Conservation (phyloP, 2,888 invertebrate genomes). For the Epistrophe grossulariae region DNA sequence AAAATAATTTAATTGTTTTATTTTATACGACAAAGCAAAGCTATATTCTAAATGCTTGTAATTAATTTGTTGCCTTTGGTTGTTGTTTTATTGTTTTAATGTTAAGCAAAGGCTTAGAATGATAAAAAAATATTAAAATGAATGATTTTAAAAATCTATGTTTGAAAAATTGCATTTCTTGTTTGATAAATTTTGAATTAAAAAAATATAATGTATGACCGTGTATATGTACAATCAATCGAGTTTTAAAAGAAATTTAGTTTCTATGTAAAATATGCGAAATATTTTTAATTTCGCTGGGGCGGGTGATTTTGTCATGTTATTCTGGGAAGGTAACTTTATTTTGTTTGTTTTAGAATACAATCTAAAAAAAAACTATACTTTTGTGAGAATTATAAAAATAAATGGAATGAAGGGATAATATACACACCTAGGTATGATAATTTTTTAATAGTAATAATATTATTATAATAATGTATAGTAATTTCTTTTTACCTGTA, state of each 20-base stretch:
- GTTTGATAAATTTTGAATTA: constrained; percentile 6
- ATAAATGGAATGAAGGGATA: constrained; percentile 45
- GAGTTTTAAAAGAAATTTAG: not conserved
- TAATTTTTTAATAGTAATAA: constrained; percentile 52
- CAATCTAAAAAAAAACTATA: constrained; percentile 12
- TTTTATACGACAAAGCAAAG: constrained; percentile 52
- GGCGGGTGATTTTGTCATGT: constrained; percentile 52
- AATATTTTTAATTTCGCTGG: constrained; percentile 37
- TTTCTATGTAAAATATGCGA: constrained; percentile 18
- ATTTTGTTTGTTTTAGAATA: constrained; percentile 39
- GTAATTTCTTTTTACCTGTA: constrained; percentile 75
- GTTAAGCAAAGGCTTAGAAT: constrained; percentile 15
- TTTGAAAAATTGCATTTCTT: constrained; percentile 46
- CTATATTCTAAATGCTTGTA: constrained; percentile 48
- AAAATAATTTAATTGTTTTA: constrained; percentile 25
- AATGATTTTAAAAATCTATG: constrained; percentile 33
- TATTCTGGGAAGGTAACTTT: constrained; percentile 68
- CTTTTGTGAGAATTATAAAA: constrained; percentile 32
- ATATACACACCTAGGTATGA: constrained; percentile 56
- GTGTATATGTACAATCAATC: constrained; percentile 16
- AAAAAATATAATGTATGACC: constrained; percentile 33
- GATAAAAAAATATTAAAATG: constrained; percentile 6
- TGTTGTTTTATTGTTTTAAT: constrained; percentile 31
- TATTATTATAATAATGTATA: constrained; percentile 52
- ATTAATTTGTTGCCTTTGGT: constrained; percentile 48